Base-by-base conservation (phyloP, 1,140 invertebrate species). In the Tenebrio molitor region DNA sequence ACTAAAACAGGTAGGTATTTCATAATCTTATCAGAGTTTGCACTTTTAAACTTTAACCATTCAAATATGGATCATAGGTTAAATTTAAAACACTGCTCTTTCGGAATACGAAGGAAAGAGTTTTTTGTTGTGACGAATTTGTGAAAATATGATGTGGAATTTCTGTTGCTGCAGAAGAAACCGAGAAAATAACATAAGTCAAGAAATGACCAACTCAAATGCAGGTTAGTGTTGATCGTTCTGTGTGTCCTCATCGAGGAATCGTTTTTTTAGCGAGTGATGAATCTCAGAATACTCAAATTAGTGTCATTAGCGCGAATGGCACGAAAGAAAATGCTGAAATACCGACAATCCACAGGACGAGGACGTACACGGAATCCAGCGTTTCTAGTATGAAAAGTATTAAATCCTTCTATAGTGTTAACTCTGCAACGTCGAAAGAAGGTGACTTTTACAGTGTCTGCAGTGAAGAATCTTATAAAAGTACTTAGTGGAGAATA, bases 381-480 rank as follows among this genome's bases (percentile, higher is more conserved):
- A 17, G 71, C 50, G 21, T 7, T 10, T 42, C 16, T 12, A 71
- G 69, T 39, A 58, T 74, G 17, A 58, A 72, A 21, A 78, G 77
- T 63, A 41, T 62, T 0, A 72, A 75, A 62, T 75, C 73, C 10
- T 77, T 71, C 34, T 77, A 74, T 39, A 78, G 76, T 64, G 72
- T 42, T 1, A 70, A 66, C 36, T 74, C 73, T 5, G 8, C 14
- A 46, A 42, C 19, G 46, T 29, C 34, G 29, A 19, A n/a, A 21
- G 72, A 69, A 29, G 66, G 15, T 25, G 77, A 77, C 69, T 78
- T 74, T 71, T 73, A 77, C 25, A 77, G 75, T 68, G 36, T 75
- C 4, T 75, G 73, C 41, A 79, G 77, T 72, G 74, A 36, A 16
- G 71, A 77, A 19, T 74, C 72, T 25, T 66, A 19, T 23, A 66